Evolutionary conservation across 1,140 invertebrate species (phyloP), one percentile per base, ranked within the genome.

Genomic region (Diorhabda carinulata): DNA sequence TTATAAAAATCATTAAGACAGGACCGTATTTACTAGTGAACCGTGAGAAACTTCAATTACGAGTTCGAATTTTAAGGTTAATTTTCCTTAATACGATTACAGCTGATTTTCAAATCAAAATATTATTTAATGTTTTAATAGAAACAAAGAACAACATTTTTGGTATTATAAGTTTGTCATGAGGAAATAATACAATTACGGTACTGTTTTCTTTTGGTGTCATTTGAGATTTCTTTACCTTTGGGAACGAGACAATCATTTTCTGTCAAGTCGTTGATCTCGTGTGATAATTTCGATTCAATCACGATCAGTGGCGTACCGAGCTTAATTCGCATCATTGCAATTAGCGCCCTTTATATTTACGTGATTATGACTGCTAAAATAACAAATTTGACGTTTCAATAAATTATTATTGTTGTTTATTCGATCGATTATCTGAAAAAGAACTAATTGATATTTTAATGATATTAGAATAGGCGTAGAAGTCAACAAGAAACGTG

Each of bases 211-310:
- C 43, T 6, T 10, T 62, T 62, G 61, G 61, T 62, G 61, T 62
- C 61, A 43, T 62, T 62, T 41, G 61, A 43, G 41, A 41, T 43
- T 62, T 62, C 10, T 5, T n/a, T 62, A n/a, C n/a, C 61, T 43
- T 62, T 43, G 42, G 61, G 61, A 43, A 62, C 10, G 42, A 43
- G 43, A 62, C 10, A 43, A 43, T n/a, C 10, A 10, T 43, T 62
- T 62, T 62, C 10, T 62, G 10, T 41, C 43, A 43, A 43, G 61
- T 62, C 61, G 61, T 62, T 62, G 61, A 62, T 62, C 61, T 62
- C 61, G 61, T 62, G 61, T 62, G 61, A 62, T 10, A 10, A 62
- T 62, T 62, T 44, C 61, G 61, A 62, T 62, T 43, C 61, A 62
- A 62, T 62, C 61, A 62, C 43, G 61, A 43, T 60, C 58, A 60